Evolutionary conservation across 1,140 invertebrate genomes (phyloP).

Genomic region (Penaeus japonicus): DNA sequence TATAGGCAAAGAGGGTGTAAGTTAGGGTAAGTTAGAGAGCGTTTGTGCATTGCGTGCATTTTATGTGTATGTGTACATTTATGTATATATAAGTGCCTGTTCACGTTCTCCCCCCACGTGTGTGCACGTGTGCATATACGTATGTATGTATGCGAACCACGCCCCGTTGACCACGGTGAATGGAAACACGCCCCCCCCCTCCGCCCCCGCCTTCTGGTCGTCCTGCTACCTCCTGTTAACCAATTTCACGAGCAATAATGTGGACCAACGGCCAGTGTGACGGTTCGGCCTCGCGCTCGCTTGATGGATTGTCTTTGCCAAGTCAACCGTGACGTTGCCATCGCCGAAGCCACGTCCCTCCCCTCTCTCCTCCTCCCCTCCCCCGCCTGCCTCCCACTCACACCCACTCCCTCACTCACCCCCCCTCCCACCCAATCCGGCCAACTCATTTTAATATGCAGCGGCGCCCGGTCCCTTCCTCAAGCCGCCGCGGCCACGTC

Average conservation of each 20-base stretch:
- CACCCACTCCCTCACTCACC: too few species aligned
- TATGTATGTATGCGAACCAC: constrained; percentile 1
- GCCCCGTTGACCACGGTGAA: background rate
- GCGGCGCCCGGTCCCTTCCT: too few species aligned
- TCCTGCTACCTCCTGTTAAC: constrained; percentile 6
- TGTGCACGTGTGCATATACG: background rate
- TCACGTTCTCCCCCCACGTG: background rate
- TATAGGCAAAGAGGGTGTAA: too few species aligned
- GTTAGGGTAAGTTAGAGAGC: too few species aligned
- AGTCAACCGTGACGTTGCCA: background rate
- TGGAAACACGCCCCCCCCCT: background rate
- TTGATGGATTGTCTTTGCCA: constrained; percentile 6
- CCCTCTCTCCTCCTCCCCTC: background rate
- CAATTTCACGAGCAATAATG: constrained; percentile 37
- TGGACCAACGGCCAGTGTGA: background rate
- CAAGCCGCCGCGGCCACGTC: too few species aligned
- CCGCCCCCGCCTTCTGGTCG: background rate
- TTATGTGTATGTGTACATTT: too few species aligned
- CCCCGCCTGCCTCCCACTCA: too few species aligned
- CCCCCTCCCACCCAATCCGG: too few species aligned
- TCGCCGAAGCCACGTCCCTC: background rate
- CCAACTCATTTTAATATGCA: too few species aligned
- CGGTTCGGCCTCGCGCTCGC: background rate
- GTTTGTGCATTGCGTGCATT: too few species aligned
- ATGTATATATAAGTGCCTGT: too few species aligned